phyloP scores from a whole-genome alignment of 2,113 vertebrate species.

The Nothoprocta pentlandii region DNA sequence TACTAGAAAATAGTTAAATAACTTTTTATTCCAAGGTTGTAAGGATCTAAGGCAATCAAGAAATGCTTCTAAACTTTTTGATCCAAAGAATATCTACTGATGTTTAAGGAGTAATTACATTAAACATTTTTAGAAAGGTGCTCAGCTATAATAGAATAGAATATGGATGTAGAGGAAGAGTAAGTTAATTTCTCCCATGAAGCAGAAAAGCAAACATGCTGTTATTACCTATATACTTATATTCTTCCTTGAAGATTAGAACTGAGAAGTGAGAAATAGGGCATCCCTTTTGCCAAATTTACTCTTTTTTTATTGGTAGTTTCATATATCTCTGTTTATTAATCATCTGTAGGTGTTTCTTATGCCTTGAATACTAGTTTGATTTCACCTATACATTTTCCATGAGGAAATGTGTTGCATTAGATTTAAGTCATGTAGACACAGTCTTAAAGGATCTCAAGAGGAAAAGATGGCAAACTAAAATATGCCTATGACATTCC shows the following conservation, averaged over 20 bases:
- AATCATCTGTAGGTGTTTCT: neutral
- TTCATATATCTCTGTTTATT: neutral
- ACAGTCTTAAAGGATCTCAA: neutral
- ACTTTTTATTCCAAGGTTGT: neutral
- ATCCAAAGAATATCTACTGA: neutral
- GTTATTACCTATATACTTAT: rapidly evolving
- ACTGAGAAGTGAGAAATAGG: neutral
- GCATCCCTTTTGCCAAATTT: neutral
- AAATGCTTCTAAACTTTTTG: neutral
- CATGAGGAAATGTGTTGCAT: neutral
- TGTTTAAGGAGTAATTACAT: neutral
- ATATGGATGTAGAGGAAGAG: neutral
- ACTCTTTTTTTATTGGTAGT: neutral
- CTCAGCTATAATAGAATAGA: neutral
- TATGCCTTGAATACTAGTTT: neutral
- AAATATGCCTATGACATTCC: neutral
- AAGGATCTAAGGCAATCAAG: neutral
- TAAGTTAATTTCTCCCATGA: neutral
- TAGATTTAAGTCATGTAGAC: neutral
- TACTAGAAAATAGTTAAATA: neutral
- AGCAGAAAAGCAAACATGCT: neutral
- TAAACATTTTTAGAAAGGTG: neutral
- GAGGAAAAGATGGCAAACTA: neutral
- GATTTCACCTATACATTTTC: neutral
- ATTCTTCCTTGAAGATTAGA: neutral